Percentiles rank a stretch among this genome's conserved stretches.
Evolutionary conservation across 2,888 invertebrate species (phyloP).

Genomic region (Lochmaea capreae): DNA sequence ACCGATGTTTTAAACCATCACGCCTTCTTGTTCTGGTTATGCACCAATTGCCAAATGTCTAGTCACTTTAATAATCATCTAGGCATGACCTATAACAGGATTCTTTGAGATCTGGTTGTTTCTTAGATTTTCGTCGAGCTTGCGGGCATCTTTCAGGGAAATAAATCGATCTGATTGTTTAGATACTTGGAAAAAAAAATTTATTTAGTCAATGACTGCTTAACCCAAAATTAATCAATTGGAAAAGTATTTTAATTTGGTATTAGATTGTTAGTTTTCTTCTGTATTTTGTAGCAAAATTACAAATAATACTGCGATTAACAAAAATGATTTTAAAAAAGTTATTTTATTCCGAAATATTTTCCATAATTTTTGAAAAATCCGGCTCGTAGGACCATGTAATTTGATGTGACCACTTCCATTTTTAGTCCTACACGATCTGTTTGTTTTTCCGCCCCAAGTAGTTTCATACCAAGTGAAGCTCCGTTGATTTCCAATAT

Average conservation of each 20-base stretch:
- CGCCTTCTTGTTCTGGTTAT: slow-evolving; percentile 13
- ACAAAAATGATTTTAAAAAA: no score
- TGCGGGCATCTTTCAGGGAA: not conserved
- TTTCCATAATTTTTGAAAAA: no score
- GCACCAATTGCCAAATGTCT: slow-evolving; percentile 18
- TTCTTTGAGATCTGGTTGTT: slow-evolving; percentile 3
- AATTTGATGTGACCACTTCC: no score
- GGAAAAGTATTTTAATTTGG: not conserved
- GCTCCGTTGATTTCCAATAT: no score
- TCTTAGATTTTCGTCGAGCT: not conserved
- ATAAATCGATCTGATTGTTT: not conserved
- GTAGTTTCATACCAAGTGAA: no score
- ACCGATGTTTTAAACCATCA: slow-evolving; percentile 9
- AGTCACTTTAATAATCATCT: slow-evolving; percentile 14
- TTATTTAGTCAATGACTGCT: not conserved
- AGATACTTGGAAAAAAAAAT: not conserved
- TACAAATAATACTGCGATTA: no score
- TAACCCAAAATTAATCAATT: not conserved
- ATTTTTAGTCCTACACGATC: no score
- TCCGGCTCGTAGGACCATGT: no score
- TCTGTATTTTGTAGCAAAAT: not conserved
- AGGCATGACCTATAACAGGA: slow-evolving; percentile 13
- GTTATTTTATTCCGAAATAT: no score
- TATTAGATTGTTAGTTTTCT: not conserved
- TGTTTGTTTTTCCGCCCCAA: no score